phyloP scores from a whole-genome alignment of 2,113 vertebrate genomes.

The Thymallus thymallus region DNA sequence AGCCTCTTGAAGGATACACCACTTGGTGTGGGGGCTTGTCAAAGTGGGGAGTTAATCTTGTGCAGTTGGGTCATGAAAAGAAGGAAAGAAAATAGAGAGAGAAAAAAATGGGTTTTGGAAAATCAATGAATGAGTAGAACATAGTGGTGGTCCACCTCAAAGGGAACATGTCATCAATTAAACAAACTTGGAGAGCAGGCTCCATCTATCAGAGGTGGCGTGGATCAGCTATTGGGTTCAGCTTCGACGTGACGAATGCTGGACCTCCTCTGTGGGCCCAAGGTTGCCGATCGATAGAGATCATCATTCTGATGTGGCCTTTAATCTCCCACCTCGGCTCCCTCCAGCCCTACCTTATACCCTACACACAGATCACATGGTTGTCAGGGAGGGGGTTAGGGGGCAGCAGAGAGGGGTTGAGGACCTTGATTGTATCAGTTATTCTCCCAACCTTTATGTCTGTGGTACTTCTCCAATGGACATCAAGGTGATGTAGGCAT shows the following conservation, averaged over 20 bases:
- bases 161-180: constrained; percentile 75
- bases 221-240: constrained; percentile 71
- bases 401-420: constrained; percentile 23
- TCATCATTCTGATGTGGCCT: constrained; percentile 78
- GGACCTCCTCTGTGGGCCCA: constrained; percentile 68
- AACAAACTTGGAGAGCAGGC: constrained; percentile 71
- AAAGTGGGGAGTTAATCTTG: constrained; percentile 46
- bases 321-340: constrained; percentile 71
- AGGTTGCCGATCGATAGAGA: constrained; percentile 79
- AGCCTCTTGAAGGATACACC: constrained; percentile 28
- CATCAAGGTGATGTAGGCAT: background rate
- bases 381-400: constrained; percentile 49
- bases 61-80: constrained; percentile 35
- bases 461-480: constrained; percentile 9
- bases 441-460: constrained; percentile 38
- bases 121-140: constrained; percentile 53
- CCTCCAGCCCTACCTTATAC: constrained; percentile 73
- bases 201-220: constrained; percentile 70
- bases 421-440: constrained; percentile 56
- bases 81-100: constrained; percentile 13
- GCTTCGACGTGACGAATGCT: constrained; percentile 74
- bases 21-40: constrained; percentile 25
- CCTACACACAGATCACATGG: constrained; percentile 62
- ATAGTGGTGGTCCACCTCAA: constrained; percentile 61
- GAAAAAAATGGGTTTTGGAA: constrained; percentile 55